Evolutionary conservation across 2,113 vertebrate species (phyloP).

Genomic region (Glaucomys volans): DNA sequence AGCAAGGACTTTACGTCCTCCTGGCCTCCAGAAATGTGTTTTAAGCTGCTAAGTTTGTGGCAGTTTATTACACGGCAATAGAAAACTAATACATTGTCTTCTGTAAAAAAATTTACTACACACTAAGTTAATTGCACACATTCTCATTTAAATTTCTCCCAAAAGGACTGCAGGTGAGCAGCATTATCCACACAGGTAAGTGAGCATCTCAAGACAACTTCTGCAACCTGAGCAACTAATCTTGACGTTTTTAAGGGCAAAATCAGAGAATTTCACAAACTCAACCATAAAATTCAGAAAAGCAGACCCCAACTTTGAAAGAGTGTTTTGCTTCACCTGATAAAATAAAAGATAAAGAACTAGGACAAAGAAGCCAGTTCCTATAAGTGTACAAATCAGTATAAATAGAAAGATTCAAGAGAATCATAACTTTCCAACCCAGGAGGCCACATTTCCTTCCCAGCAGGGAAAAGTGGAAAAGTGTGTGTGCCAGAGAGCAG

Average conservation of each 20-base stretch:
- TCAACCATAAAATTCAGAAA: neutral
- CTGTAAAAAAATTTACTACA: neutral
- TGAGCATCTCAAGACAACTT: neutral
- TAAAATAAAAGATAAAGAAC: constrained; percentile 26
- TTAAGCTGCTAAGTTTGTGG: neutral
- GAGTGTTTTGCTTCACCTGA: neutral
- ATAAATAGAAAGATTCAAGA: constrained; percentile 67
- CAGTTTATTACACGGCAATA: neutral
- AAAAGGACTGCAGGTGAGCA: too few relatives aligned
- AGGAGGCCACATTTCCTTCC: neutral
- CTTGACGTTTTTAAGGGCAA: neutral
- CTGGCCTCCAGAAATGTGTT: neutral
- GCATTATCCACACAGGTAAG: neutral
- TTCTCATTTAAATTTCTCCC: neutral
- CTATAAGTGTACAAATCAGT: constrained; percentile 26
- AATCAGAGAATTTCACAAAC: neutral
- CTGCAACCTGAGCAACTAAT: neutral
- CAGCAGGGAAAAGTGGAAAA: constrained; percentile 25
- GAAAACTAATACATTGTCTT: neutral
- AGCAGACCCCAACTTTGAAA: constrained; percentile 9
- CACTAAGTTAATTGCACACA: neutral
- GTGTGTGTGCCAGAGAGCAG: constrained; percentile 28
- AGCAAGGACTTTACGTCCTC: too few relatives aligned
- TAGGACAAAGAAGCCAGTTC: constrained; percentile 59
- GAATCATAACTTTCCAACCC: constrained; percentile 42